Evolutionary conservation across 2,888 invertebrate species (phyloP).

Genomic region (Aphidius colemani): DNA sequence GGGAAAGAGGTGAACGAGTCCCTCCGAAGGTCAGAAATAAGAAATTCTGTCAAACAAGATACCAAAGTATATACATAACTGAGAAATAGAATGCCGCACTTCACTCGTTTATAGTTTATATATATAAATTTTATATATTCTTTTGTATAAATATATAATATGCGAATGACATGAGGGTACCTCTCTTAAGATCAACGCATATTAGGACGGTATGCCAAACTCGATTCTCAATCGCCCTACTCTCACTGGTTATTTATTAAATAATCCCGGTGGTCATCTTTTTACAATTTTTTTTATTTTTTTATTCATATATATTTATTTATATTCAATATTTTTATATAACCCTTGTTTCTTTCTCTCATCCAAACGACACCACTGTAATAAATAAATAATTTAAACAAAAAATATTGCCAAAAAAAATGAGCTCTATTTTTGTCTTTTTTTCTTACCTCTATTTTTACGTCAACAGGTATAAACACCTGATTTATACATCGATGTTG

Average conservation of each 20-base stretch:
- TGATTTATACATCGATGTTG: conserved; percentile 53
- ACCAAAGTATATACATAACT: conserved; percentile 18
- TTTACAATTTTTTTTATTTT: conserved; percentile 20
- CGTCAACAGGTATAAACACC: conserved; percentile 9
- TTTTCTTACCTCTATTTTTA: too few relatives aligned
- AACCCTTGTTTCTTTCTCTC: conserved; percentile 38
- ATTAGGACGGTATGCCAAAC: conserved; percentile 57
- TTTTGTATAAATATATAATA: not conserved
- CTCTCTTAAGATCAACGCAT: conserved; percentile 42
- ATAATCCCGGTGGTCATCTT: conserved; percentile 42
- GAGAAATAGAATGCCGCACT: conserved; percentile 8
- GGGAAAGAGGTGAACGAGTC: conserved; percentile 10
- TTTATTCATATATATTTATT: conserved; percentile 10
- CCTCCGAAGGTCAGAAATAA: not conserved
- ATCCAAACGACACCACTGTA: conserved; percentile 41
- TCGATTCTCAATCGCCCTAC: conserved; percentile 31
- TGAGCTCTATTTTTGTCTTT: too few relatives aligned
- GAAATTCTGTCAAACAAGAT: conserved; percentile 3
- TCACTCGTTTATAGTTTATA: conserved; percentile 13
- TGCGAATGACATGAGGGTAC: conserved; percentile 44
- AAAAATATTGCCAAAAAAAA: too few relatives aligned
- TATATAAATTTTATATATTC: conserved; percentile 2
- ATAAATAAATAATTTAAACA: too few relatives aligned
- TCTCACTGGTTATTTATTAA: conserved; percentile 40
- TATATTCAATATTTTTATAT: conserved; percentile 1